A percentile compares a stretch with the other conserved stretches of the same genome.
Conservation (phyloP, 2,113 vertebrate genomes). For the Callipepla californica region DNA sequence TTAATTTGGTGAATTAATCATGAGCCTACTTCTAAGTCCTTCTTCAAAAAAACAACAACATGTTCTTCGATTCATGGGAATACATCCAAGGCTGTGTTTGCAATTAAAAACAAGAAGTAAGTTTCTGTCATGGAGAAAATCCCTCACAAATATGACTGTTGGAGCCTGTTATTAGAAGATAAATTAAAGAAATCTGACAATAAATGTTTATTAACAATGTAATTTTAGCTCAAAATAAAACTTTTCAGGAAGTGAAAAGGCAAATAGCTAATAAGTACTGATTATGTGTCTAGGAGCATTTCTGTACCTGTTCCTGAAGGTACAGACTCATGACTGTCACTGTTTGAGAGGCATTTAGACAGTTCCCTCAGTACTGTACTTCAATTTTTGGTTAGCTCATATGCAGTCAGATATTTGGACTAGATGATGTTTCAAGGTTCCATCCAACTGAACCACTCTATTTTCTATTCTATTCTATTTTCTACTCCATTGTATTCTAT, state of each 20-base stretch:
- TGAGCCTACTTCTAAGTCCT: slow-evolving; percentile 56
- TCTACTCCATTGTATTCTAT: background rate
- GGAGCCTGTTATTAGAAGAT: background rate
- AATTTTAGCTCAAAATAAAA: background rate
- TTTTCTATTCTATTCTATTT: background rate
- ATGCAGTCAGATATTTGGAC: background rate
- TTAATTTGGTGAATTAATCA: slow-evolving; percentile 70
- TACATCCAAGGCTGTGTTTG: slow-evolving; percentile 38
- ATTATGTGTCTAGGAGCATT: background rate
- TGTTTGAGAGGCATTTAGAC: background rate
- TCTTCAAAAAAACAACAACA: slow-evolving; percentile 23
- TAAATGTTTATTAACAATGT: background rate
- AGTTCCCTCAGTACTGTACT: background rate
- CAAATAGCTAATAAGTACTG: background rate
- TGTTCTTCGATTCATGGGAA: slow-evolving; percentile 57
- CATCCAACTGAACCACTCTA: background rate
- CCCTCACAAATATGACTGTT: background rate
- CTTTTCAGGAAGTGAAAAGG: background rate
- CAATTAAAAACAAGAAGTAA: slow-evolving; percentile 44
- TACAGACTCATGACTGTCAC: background rate
- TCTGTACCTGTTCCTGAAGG: background rate
- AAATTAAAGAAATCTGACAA: background rate
- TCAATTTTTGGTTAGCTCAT: background rate
- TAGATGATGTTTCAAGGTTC: background rate
- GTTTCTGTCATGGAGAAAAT: slow-evolving; percentile 37